These are phyloP conservation scores for Pluvialis apricaria DNA, from an alignment of 2,113 vertebrate genomes.

Conservation along the genomic window DNA sequence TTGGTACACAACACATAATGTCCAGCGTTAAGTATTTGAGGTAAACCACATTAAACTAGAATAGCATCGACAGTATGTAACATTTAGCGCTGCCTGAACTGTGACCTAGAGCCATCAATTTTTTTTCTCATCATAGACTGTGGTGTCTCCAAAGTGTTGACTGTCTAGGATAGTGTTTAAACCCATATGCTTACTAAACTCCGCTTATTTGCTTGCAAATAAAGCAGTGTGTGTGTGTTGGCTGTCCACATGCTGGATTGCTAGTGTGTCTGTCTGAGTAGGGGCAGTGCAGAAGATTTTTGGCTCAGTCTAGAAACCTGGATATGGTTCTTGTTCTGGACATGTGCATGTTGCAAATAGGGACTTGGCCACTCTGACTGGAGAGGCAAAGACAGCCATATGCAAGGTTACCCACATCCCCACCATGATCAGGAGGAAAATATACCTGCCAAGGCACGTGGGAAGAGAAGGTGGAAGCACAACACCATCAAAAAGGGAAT, in stretches of 20 bases:
- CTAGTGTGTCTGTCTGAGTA: background rate
- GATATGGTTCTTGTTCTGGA: background rate
- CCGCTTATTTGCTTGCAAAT: background rate
- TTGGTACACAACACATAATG: background rate
- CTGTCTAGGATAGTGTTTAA: background rate
- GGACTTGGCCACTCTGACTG: background rate
- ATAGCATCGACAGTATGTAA: background rate
- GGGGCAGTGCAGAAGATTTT: background rate
- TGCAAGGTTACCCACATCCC: background rate
- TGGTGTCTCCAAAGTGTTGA: background rate
- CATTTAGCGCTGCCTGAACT: background rate
- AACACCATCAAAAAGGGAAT: background rate
- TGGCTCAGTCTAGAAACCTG: background rate
- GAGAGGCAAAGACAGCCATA: background rate
- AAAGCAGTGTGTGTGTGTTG: background rate
- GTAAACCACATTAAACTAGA: slow-evolving; percentile 10
- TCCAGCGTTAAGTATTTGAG: background rate
- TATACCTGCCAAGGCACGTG: background rate
- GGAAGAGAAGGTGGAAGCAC: background rate
- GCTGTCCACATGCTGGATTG: background rate
- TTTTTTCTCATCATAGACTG: background rate
- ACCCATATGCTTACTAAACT: background rate
- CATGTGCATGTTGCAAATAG: background rate
- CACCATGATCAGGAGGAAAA: background rate
- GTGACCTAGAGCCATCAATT: background rate